A percentile compares a stretch with the other conserved stretches of the same genome.
Evolutionary conservation across 1,140 invertebrate species (phyloP).

Genomic region (Pseudomyrmex concolor): DNA sequence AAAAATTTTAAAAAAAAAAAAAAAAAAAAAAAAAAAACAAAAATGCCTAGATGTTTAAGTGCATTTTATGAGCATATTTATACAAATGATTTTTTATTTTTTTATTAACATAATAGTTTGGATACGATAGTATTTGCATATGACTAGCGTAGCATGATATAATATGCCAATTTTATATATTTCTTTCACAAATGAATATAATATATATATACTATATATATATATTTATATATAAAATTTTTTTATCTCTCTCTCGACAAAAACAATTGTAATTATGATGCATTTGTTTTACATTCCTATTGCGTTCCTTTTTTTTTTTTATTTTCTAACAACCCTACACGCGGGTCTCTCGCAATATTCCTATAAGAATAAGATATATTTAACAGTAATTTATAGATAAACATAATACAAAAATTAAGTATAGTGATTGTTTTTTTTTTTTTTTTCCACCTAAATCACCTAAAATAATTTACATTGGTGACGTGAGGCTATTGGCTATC

Average conservation of each 20-base stretch:
- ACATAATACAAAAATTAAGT: conserved; percentile 82
- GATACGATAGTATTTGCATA: conserved; percentile 67
- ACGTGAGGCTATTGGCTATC: conserved; percentile 80
- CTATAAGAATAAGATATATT: conserved; percentile 81
- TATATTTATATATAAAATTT: too few species aligned
- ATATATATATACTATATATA: not conserved
- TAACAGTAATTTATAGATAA: conserved; percentile 80
- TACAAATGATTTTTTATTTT: conserved; percentile 52
- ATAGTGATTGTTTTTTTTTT: conserved; percentile 78
- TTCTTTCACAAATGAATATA: conserved; percentile 19
- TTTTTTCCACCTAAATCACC: conserved; percentile 73
- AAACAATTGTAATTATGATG: conserved; percentile 53
- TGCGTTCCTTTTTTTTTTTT: conserved; percentile 55
- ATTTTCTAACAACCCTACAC: conserved; percentile 65
- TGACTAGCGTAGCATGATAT: conserved; percentile 69
- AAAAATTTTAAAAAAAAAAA: too few species aligned
- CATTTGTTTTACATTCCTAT: conserved; percentile 41
- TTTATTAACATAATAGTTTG: conserved; percentile 54
- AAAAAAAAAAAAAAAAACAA: conserved; percentile 61
- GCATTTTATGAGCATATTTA: conserved; percentile 49
- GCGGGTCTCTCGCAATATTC: conserved; percentile 71
- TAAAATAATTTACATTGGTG: conserved; percentile 81
- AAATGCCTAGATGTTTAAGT: conserved; percentile 52
- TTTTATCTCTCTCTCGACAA: conserved; percentile 11
- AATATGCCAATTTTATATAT: conserved; percentile 54